Evolutionary conservation across 1,140 invertebrate genomes (phyloP).

Genomic region (Wasmannia auropunctata): DNA sequence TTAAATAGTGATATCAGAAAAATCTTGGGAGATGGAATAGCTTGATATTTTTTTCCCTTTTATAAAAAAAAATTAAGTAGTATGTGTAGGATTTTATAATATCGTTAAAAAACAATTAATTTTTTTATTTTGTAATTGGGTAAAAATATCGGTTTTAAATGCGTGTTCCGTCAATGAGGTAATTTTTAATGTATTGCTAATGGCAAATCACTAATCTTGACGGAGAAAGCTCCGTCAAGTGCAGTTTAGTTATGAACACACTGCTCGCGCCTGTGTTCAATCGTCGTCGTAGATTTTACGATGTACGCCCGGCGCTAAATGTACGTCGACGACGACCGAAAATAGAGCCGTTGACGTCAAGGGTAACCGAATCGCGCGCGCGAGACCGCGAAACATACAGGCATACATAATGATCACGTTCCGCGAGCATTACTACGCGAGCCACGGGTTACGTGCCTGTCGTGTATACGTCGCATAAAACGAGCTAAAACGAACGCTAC

Average conservation of each 20-base stretch:
- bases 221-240: neutral
- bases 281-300: slow-evolving; percentile 52
- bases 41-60: neutral
- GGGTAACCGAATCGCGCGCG: slow-evolving; percentile 47
- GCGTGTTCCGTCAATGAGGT: neutral
- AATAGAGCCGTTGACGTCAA: slow-evolving; percentile 80
- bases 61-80: neutral
- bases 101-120: neutral
- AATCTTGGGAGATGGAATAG: neutral
- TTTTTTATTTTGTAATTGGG: neutral
- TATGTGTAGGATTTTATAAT: neutral
- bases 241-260: slow-evolving; percentile 18
- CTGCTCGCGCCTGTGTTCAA: neutral
- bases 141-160: neutral
- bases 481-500: slow-evolving; percentile 19
- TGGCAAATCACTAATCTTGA: neutral
- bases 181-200: neutral
- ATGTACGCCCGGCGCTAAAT: slow-evolving; percentile 56
- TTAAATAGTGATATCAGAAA: neutral
- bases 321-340: slow-evolving; percentile 66
- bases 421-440: slow-evolving; percentile 4
- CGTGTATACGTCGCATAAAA: slow-evolving; percentile 30
- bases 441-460: neutral
- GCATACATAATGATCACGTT: slow-evolving; percentile 36
- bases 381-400: slow-evolving; percentile 42